Base-by-base conservation (phyloP, 2,888 invertebrate genomes). In the Andrena fulva region DNA sequence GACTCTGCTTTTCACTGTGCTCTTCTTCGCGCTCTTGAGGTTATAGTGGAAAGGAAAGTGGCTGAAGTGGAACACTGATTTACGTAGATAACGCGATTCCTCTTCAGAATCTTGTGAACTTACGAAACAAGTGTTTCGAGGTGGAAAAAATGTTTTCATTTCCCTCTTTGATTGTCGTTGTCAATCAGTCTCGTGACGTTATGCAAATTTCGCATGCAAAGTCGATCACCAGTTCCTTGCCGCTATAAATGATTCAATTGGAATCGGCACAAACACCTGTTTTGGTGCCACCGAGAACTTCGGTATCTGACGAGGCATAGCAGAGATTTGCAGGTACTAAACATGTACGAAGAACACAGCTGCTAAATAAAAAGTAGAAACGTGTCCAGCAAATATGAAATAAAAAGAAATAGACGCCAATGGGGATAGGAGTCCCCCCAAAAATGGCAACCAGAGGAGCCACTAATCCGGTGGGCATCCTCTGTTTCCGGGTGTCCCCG, bases 141-240 rank as follows among this genome's bases (percentile, higher is more conserved):
- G 42, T 42, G 42, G 29, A 10, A 20, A 66, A 56, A 66, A 66
- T 29, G n/a, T 29, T 50, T 50, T 31, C 27, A n/a, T 5, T 48
- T 67, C 31, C 20, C 31, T 29, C n/a, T 52, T 50, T 50, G 24
- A 24, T 56, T 56, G 66, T 66, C 66, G 27, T 52, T 12, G 67
- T 67, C 52, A 12, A 29, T 12, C 6, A 29, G 27, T 27, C 52
- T 10, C 20, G n/a, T 10, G 50, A 20, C 67, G 27, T 67, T 67
- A 42, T 50, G 67, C 67, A 67, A 48, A 56, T 56, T 69, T 35
- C 33, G n/a, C 27, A 56, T 56, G 69, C 56, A 69, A 69, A 69
- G 56, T 69, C 69, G 56, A 69, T 56, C 56, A 56, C 35, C 33
- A 56, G 56, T 54, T 68, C 54, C 54, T 56, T 68, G 29, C 20